phyloP scores from a whole-genome alignment of 2,113 vertebrate genomes.

The Vidua macroura region DNA sequence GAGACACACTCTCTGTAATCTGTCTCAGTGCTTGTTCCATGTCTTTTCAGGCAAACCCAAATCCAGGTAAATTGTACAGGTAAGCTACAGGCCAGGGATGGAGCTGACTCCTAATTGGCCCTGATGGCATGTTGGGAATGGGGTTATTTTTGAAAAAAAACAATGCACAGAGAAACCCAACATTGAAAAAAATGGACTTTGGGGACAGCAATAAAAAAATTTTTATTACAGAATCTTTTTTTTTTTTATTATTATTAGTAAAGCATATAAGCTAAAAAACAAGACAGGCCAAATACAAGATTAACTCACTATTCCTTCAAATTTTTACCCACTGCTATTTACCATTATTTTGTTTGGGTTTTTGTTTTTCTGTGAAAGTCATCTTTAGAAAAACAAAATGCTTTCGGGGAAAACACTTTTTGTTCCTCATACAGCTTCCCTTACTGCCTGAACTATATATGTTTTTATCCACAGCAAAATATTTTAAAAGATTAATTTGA shows the following conservation, averaged over 20 bases:
- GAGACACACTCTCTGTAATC: neutral
- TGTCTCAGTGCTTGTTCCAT: neutral
- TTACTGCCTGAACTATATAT: neutral
- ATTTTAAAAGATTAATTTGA: neutral
- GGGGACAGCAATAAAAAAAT: neutral
- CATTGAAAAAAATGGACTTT: neutral
- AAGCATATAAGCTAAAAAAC: neutral
- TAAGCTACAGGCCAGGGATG: neutral
- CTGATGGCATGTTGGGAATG: neutral
- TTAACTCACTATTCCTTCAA: neutral
- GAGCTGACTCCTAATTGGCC: neutral
- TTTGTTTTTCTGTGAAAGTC: neutral
- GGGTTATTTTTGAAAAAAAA: neutral
- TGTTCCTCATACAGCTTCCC: neutral
- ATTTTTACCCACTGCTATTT: neutral
- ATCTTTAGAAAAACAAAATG: neutral
- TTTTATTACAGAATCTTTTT: neutral
- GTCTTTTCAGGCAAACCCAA: neutral
- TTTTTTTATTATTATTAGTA: neutral
- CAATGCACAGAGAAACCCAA: neutral
- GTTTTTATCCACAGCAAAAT: neutral
- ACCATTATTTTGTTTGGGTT: neutral
- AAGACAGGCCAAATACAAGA: neutral
- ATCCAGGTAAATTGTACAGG: neutral
- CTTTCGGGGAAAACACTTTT: neutral